A percentile compares a stretch with the other conserved stretches of the same genome.
Evolutionary conservation across 2,888 invertebrate species (phyloP).

Genomic region (Macrosiphum euphorbiae): DNA sequence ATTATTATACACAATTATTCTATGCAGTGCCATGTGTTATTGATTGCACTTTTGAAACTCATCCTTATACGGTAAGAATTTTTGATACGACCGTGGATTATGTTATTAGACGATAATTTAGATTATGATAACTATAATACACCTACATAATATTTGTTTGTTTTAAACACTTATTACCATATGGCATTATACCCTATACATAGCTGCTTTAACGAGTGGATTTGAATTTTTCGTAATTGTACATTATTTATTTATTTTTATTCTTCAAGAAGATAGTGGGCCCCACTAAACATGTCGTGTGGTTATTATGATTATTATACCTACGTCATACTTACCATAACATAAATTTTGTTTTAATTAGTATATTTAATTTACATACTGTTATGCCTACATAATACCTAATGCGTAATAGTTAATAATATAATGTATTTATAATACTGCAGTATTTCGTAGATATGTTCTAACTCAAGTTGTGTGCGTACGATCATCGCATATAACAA

Average conservation of each 20-base stretch:
- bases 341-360: not conserved
- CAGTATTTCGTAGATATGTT: not conserved
- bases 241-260: too few species aligned
- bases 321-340: not conserved
- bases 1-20: not conserved
- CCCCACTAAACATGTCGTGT: too few species aligned
- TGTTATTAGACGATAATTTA: not conserved
- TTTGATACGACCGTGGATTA: not conserved
- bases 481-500: not conserved
- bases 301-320: not conserved
- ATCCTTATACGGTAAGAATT: not conserved
- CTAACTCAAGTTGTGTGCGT: not conserved
- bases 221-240: not conserved
- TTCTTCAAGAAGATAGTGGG: too few species aligned
- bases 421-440: not conserved
- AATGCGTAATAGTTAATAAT: not conserved
- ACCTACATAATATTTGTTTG: not conserved
- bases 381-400: not conserved
- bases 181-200: not conserved
- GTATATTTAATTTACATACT: not conserved
- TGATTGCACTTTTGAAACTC: not conserved
- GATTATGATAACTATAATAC: not conserved
- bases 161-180: not conserved
- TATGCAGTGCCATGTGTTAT: not conserved
- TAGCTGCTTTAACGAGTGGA: not conserved